Evolutionary conservation across 2,113 vertebrate species (phyloP).

Genomic region (Morphnarchus princeps): DNA sequence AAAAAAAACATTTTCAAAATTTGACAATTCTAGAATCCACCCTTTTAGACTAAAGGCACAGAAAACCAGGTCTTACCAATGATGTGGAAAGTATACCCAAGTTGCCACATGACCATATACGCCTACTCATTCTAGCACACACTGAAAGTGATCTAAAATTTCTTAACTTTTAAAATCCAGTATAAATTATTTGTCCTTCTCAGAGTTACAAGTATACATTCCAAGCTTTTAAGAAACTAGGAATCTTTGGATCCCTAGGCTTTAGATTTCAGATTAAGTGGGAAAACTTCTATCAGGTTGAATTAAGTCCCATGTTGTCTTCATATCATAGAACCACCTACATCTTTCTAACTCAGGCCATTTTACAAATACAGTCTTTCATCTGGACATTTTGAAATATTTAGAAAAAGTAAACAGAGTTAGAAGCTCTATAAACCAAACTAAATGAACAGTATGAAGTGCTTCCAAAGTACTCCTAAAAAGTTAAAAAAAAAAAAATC

Average conservation of each 20-base stretch:
- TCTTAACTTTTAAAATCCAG: neutral
- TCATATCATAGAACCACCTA: neutral
- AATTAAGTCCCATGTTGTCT: neutral
- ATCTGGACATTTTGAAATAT: neutral
- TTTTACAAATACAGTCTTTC: neutral
- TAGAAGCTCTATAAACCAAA: neutral
- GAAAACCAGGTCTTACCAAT: neutral
- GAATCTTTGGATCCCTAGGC: neutral
- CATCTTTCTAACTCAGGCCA: neutral
- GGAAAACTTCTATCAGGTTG: neutral
- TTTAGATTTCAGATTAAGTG: neutral
- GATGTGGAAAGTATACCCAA: neutral
- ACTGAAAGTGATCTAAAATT: neutral
- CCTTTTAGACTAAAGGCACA: neutral
- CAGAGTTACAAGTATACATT: neutral
- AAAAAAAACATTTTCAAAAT: neutral
- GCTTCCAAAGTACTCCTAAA: neutral
- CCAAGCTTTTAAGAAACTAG: neutral
- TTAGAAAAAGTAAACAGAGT: neutral
- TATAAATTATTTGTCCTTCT: neutral
- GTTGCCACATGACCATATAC: neutral
- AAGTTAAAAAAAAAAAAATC: neutral
- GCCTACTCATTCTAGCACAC: neutral
- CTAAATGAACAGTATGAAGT: neutral
- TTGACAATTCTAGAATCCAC: neutral